Evolutionary conservation across 2,888 invertebrate genomes (phyloP).

Genomic region (Prenolepis imparis): DNA sequence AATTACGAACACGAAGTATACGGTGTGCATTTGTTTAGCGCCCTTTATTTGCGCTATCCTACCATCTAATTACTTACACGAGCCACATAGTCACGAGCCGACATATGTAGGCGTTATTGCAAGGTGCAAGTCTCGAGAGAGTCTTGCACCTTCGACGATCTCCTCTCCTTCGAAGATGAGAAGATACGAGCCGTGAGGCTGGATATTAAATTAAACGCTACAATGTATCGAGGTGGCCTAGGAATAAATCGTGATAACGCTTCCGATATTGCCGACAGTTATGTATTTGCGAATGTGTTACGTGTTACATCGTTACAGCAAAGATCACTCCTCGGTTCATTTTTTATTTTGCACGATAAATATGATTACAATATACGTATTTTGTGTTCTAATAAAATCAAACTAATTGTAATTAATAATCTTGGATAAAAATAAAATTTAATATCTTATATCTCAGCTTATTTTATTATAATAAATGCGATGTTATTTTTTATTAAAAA

Average conservation of each 20-base stretch:
- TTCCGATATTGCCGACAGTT: conserved; percentile 16
- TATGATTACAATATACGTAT: not conserved
- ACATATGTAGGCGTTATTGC: conserved; percentile 67
- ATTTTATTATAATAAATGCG: not conserved
- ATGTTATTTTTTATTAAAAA: not conserved
- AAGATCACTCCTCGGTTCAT: not conserved
- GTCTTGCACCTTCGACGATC: conserved; percentile 49
- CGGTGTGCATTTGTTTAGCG: conserved; percentile 66
- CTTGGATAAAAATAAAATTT: not conserved
- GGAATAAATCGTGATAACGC: conserved; percentile 28
- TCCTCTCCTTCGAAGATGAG: conserved; percentile 49
- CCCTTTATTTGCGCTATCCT: conserved; percentile 72
- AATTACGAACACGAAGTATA: conserved; percentile 59
- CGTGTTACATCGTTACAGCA: not conserved
- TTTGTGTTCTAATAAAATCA: not conserved
- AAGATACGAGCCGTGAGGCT: conserved; percentile 24
- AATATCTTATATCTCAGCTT: not conserved
- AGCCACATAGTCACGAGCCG: conserved; percentile 49
- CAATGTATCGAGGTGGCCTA: not conserved
- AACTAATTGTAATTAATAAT: not conserved
- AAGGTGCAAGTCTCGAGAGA: conserved; percentile 45
- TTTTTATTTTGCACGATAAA: not conserved
- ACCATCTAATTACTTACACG: conserved; percentile 74
- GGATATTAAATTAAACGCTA: conserved; percentile 47
- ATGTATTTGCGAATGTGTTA: not conserved